phyloP scores from a whole-genome alignment of 1,140 invertebrate genomes.

The Drosophila nannoptera region DNA sequence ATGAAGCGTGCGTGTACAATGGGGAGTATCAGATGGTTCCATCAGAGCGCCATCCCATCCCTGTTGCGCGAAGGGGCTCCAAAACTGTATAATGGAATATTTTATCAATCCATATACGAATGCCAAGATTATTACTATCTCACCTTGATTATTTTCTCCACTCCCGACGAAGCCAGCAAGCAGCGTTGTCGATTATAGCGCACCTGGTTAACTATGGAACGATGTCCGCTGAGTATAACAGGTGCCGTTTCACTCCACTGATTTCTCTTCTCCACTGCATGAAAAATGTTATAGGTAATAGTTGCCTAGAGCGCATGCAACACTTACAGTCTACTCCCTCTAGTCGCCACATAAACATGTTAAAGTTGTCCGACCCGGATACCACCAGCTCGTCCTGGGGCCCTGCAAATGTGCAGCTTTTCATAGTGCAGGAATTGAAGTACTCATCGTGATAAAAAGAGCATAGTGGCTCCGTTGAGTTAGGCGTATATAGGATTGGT shows the following conservation, averaged over 20 bases:
- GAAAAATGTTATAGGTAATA: not conserved
- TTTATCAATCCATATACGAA: not conserved
- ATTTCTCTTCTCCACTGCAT: slow-evolving; percentile 71
- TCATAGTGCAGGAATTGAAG: slow-evolving; percentile 98
- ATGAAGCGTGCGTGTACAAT: slow-evolving; percentile 88
- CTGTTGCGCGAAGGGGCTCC: slow-evolving; percentile 87
- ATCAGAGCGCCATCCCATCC: slow-evolving; percentile 81
- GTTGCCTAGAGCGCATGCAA: too few relatives aligned
- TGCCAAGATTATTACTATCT: not conserved
- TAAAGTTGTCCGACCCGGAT: slow-evolving; percentile 96
- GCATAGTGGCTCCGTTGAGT: slow-evolving; percentile 84
- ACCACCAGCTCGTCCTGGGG: slow-evolving; percentile 92
- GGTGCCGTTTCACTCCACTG: slow-evolving; percentile 86
- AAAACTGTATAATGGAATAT: slow-evolving; percentile 81
- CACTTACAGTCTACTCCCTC: slow-evolving; percentile 81
- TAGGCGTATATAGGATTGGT: slow-evolving; percentile 89
- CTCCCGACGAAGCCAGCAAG: slow-evolving; percentile 94
- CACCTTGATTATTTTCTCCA: slow-evolving; percentile 96
- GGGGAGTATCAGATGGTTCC: slow-evolving; percentile 81
- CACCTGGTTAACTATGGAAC: slow-evolving; percentile 98
- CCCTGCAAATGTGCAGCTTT: slow-evolving; percentile 96
- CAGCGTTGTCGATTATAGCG: slow-evolving; percentile 91
- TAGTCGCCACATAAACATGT: slow-evolving; percentile 96
- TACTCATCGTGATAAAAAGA: slow-evolving; percentile 95
- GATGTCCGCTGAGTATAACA: slow-evolving; percentile 91